Percentiles rank a stretch among this genome's conserved stretches.
These are phyloP conservation scores for Trachelus tabidus DNA, from an alignment of 2,888 invertebrate genomes.

Conservation along the genomic window DNA sequence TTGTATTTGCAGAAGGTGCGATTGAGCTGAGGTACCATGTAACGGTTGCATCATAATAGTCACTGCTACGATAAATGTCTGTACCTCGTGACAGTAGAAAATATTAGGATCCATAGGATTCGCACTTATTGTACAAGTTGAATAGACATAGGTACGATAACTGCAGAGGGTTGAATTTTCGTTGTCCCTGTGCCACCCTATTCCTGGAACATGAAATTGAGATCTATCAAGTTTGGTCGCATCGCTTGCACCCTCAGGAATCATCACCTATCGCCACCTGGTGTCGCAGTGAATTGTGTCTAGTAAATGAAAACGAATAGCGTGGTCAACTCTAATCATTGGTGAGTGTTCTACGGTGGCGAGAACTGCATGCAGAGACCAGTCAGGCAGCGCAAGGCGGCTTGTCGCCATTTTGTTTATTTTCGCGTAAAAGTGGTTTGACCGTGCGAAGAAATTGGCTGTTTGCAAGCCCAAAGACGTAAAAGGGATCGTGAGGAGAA, in stretches of 20 bases:
- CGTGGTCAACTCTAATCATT: background rate
- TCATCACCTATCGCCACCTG: background rate
- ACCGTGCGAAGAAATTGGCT: conserved; percentile 3
- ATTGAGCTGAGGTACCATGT: too few relatives aligned
- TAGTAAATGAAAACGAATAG: background rate
- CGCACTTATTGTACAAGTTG: too few relatives aligned
- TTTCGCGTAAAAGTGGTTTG: conserved; percentile 71
- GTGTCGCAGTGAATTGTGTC: background rate
- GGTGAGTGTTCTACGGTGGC: background rate
- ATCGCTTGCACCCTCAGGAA: background rate
- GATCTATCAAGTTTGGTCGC: background rate
- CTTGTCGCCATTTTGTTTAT: conserved; percentile 83
- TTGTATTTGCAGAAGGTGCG: too few relatives aligned
- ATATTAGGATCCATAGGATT: too few relatives aligned
- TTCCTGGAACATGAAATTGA: background rate
- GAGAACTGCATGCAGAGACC: conserved; percentile 3
- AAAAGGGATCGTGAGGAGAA: conserved; percentile 19
- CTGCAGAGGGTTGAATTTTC: too few relatives aligned
- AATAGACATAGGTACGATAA: too few relatives aligned
- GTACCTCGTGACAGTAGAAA: too few relatives aligned
- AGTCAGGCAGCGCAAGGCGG: conserved; percentile 36
- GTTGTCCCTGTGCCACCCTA: background rate
- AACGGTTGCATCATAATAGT: too few relatives aligned
- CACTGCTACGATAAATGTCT: too few relatives aligned
- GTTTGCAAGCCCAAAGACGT: background rate